Evolutionary conservation across 2,113 vertebrate genomes (phyloP).

Genomic region (Channa argus): DNA sequence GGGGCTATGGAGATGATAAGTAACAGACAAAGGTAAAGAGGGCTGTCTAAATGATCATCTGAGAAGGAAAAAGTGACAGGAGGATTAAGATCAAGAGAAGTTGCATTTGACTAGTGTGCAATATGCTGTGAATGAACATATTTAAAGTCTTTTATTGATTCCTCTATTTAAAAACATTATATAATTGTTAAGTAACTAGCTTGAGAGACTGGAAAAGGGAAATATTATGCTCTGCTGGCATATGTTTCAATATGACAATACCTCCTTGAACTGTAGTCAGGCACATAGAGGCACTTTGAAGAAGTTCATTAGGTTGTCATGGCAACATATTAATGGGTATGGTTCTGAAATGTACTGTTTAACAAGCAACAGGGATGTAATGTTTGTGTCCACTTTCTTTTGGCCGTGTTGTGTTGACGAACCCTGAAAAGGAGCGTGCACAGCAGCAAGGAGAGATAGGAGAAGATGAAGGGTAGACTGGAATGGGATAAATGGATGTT

Average conservation of each 20-base stretch:
- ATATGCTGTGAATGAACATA: no score
- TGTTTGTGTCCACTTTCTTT: neutral
- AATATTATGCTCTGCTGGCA: neutral
- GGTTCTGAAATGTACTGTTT: neutral
- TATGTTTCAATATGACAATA: no score
- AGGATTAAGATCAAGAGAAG: no score
- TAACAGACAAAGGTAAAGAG: neutral
- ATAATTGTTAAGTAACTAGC: no score
- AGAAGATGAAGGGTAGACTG: constrained; percentile 7
- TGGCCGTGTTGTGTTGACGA: neutral
- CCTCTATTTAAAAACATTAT: no score
- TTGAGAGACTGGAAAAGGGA: no score
- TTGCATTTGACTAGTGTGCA: no score
- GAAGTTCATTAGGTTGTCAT: no score
- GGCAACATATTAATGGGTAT: constrained; percentile 3
- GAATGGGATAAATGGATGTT: constrained; percentile 28
- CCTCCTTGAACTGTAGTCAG: no score
- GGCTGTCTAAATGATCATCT: constrained; percentile 6
- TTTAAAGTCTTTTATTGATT: no score
- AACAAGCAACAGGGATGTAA: neutral
- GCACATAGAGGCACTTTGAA: no score
- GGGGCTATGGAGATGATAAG: neutral
- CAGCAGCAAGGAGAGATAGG: no score
- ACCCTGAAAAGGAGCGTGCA: neutral
- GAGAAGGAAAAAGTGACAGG: neutral